These are phyloP conservation scores for Hyposoter dolosus DNA, from an alignment of 2,888 invertebrate species.

Conservation along the genomic window DNA sequence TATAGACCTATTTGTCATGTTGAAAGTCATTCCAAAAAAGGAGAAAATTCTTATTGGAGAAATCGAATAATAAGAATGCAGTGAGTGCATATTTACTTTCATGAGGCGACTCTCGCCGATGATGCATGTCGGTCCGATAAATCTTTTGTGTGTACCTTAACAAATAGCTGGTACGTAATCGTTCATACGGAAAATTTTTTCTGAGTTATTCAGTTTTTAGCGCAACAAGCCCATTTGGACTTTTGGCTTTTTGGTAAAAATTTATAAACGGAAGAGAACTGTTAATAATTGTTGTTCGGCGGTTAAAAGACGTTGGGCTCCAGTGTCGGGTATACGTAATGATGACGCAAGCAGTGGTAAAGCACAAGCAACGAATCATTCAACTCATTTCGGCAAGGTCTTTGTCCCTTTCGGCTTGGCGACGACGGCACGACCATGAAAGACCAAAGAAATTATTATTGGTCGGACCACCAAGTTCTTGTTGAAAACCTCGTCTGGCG, in stretches of 20 bases:
- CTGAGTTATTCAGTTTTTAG: background rate
- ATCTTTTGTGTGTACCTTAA: background rate
- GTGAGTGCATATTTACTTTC: constrained; percentile 34
- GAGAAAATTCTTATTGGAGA: constrained; percentile 10
- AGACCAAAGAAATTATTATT: constrained; percentile 63
- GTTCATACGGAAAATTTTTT: background rate
- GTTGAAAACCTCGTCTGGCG: constrained; percentile 41
- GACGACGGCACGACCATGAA: constrained; percentile 38
- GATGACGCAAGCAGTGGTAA: constrained; percentile 24
- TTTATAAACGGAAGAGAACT: background rate
- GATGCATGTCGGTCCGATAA: constrained; percentile 42
- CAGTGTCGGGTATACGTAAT: constrained; percentile 17
- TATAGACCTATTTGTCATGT: constrained; percentile 51
- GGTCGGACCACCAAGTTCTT: constrained; percentile 49
- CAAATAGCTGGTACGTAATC: background rate
- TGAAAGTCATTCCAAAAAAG: constrained; percentile 37
- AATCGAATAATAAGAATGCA: constrained; percentile 20
- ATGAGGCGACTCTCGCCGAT: constrained; percentile 16
- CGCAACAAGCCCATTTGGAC: background rate
- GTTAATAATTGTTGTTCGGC: background rate
- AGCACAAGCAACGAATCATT: constrained; percentile 47
- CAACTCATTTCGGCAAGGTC: constrained; percentile 64
- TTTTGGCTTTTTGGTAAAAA: background rate
- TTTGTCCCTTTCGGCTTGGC: constrained; percentile 61
- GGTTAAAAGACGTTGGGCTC: constrained; percentile 1